A percentile compares a stretch with the other conserved stretches of the same genome.
Evolutionary conservation across 2,888 invertebrate species (phyloP).

Genomic region (Conus canariensis): DNA sequence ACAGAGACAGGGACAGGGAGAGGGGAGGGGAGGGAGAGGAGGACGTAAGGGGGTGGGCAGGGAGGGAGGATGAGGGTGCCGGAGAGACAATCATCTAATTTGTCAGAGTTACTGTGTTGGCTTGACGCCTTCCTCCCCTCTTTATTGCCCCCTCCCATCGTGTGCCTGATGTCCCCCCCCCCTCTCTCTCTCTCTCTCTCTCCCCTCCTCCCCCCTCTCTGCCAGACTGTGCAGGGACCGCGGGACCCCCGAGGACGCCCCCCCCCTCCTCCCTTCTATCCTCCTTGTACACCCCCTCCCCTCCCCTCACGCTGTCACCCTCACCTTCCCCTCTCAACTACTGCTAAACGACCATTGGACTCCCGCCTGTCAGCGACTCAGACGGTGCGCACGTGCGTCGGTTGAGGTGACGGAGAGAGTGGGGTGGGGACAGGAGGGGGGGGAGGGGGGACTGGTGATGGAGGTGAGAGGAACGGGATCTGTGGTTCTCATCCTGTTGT

Average conservation of each 20-base stretch:
- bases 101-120: constrained; percentile 6
- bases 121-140: neutral
- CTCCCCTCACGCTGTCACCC: neutral
- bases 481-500: too few species aligned
- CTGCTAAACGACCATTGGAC: neutral
- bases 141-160: neutral
- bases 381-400: neutral
- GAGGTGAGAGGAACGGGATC: neutral
- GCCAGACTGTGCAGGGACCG: too few species aligned
- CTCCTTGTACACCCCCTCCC: neutral
- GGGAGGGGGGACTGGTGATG: neutral
- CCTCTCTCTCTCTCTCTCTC: neutral
- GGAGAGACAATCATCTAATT: constrained; percentile 21
- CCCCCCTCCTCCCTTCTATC: neutral
- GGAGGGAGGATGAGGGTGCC: neutral
- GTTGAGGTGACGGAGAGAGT: neutral
- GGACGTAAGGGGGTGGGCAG: neutral
- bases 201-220: neutral
- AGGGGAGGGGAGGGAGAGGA: neutral
- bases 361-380: neutral
- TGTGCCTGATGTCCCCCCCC: neutral
- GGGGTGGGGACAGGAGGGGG: neutral
- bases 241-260: neutral
- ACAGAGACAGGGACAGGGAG: neutral
- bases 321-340: neutral